A percentile compares a stretch with the other conserved stretches of the same genome.
Evolutionary conservation across 1,140 invertebrate genomes (phyloP).

Genomic region (Micrasema longulum): DNA sequence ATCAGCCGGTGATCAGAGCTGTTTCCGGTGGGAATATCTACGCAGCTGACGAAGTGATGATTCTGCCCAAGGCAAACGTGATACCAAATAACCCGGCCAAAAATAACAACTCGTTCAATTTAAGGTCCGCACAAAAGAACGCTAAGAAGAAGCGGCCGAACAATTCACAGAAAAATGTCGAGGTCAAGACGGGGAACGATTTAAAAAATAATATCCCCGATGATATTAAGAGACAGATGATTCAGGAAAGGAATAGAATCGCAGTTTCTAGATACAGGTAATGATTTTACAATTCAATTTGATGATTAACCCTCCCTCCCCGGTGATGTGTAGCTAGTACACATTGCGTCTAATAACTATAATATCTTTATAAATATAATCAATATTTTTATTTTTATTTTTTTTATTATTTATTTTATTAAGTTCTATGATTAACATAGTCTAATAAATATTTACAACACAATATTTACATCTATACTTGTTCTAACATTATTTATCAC

Average conservation of each 20-base stretch:
- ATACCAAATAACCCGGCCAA: too few species aligned
- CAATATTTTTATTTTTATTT: too few species aligned
- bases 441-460: too few species aligned
- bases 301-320: too few species aligned
- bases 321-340: too few species aligned
- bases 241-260: conserved; percentile 45
- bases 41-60: conserved; percentile 3
- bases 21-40: conserved; percentile 23
- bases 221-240: conserved; percentile 3
- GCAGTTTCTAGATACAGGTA: conserved; percentile 52
- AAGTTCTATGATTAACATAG: too few species aligned
- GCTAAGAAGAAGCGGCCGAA: background rate
- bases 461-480: too few species aligned
- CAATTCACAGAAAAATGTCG: background rate
- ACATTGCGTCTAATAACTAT: too few species aligned
- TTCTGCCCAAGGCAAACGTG: background rate
- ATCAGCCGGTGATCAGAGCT: conserved; percentile 13
- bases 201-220: background rate
- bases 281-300: background rate
- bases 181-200: background rate
- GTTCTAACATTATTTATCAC: too few species aligned
- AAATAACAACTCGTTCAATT: too few species aligned
- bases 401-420: too few species aligned
- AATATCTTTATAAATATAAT: too few species aligned
- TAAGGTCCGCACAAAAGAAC: background rate